Base-by-base conservation (phyloP, 1,140 invertebrate species). In the Trichonephila inaurata region DNA sequence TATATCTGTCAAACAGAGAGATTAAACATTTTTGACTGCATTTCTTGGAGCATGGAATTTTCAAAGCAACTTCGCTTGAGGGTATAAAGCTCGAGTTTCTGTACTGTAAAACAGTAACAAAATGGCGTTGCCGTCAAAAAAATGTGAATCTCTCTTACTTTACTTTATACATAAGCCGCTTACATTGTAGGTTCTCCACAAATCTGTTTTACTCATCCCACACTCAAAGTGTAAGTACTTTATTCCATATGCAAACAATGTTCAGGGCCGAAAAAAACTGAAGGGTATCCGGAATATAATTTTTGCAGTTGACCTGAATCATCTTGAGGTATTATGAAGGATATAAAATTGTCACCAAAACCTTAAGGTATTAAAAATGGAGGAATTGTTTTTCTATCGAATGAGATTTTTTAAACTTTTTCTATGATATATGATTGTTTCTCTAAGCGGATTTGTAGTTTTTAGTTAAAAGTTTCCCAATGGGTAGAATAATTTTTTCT, bases 21-120 rank as follows among this genome's bases (percentile, higher is more conserved):
- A 83, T 83, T 83, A 83, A 83, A 83, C 51, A 83, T 83, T 83
- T 83, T 8, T 83, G 82, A 83, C 82, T 83, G 44, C 82, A 24
- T 8, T 60, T 14, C 19, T 58, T 83, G 28, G 72, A 18, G 72
- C 66, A 28, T 77, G 72, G 69, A 5, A 33, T 72, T 72, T 72
- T 33, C 33, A 4, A 6, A 12, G 21, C 44, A 60, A 28, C 12
- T 58, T 0, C 21, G 82, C 51, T 14, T 51, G 51, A 83, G 82
- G 82, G 51, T 51, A 24, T n/a, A 58, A 60, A 83, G 21, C 10
- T 60, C 44, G 82, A 28, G 19, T 83, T 28, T 60, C 19, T 44
- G 14, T 33, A 1, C 14, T 19, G 33, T 33, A 77, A 33, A 33
- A 77, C 33, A 77, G 72, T 33, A 77, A 33, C 72, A 33, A 33